Conservation (phyloP, 1,140 invertebrate species). For the Aphidius ervi region DNA sequence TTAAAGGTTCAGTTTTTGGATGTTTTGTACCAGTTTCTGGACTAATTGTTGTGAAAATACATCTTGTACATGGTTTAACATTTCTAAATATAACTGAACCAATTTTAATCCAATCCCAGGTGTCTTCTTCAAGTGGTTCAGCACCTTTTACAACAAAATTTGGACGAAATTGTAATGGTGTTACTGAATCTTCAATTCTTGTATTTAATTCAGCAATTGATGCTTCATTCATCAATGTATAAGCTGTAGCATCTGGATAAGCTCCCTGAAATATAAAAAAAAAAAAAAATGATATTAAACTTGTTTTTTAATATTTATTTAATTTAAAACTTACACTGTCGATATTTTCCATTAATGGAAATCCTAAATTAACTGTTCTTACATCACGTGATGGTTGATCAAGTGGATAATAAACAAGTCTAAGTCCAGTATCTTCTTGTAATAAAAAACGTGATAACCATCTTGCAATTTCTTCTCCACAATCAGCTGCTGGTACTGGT, state of each 20-base stretch:
- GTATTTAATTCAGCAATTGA: constrained; percentile 63
- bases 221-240: constrained; percentile 59
- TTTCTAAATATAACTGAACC: constrained; percentile 60
- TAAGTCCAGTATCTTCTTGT: constrained; percentile 54
- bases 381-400: constrained; percentile 42
- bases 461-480: constrained; percentile 58
- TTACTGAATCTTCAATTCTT: constrained; percentile 53
- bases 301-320: not conserved
- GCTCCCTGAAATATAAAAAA: constrained; percentile 46
- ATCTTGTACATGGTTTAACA: constrained; percentile 64
- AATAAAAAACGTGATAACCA: constrained; percentile 61
- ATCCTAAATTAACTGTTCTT: constrained; percentile 33
- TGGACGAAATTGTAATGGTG: constrained; percentile 60
- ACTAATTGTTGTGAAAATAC: constrained; percentile 59
- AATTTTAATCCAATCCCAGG: constrained; percentile 67
- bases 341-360: constrained; percentile 27
- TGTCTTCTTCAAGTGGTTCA: constrained; percentile 62
- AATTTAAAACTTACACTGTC: constrained; percentile 37
- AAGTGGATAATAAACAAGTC: constrained; percentile 58
- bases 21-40: constrained; percentile 54
- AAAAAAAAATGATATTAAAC: not conserved
- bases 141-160: constrained; percentile 66
- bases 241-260: constrained; percentile 58
- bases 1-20: constrained; percentile 55
- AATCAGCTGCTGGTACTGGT: constrained; percentile 55